Base-by-base conservation (phyloP, 2,888 invertebrate species). In the Clusia tigrina region DNA sequence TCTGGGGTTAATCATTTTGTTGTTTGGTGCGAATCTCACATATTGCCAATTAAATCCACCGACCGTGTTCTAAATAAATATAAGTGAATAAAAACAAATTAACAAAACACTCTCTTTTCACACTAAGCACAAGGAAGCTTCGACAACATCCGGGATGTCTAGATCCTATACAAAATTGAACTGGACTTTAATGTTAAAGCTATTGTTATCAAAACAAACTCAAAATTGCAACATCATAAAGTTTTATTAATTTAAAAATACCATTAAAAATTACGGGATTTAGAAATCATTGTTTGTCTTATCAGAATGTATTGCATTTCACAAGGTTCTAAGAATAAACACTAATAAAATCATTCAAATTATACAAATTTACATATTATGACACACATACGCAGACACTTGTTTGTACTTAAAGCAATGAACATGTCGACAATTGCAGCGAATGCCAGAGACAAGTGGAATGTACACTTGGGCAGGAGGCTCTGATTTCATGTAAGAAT, bases 311-410 rank as follows among this genome's bases (percentile, higher is more conserved):
- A 51, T 51, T 22, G 53, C 53, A 59, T 58, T 58, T 53, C 53
- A 46, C n/a, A n/a, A n/a, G n/a, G n/a, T n/a, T n/a, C n/a, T n/a
- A n/a, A n/a, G n/a, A 55, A 55, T 55, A 37, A 15, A 38, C 1
- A 12, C 18, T 18, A 55, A 15, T n/a, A 24, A 54, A 25, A 15
- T n/a, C 46, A 42, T 52, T 55, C 54, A 58, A 58, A 58, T 32
- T 58, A 51, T 37, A 63, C 63, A 64, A 66, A 69, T 26, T 25
- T 25, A 24, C 65, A 68, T 64, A 69, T 61, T 61, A 58, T 58
- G 26, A 15, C 57, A 42, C 56, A 52, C 1, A 20, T 57, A 52
- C 38, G 15, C 25, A 52, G 58, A 67, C 62, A 62, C 51, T 25
- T 20, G 51, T 42, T 42, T 10, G 32, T 32, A 32, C 32, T 32